A percentile compares a stretch with the other conserved stretches of the same genome.
These are phyloP conservation scores for Eulemur mongoz DNA, from an alignment of 2,797 vertebrate genomes.

Conservation along the genomic window DNA sequence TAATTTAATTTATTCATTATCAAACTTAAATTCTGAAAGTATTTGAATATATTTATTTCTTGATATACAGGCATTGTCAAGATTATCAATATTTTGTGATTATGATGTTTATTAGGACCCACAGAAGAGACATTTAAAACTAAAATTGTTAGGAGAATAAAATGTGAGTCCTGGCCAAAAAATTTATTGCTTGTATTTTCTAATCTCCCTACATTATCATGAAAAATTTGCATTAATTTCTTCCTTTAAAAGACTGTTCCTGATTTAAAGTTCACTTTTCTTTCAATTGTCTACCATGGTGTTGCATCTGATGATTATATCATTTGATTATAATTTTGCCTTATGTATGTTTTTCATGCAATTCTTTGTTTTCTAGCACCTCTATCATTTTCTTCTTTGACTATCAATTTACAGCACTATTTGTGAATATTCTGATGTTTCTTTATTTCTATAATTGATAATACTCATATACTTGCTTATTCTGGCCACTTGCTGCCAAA, in stretches of 20 bases:
- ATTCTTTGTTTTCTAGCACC: not conserved
- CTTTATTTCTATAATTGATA: not conserved
- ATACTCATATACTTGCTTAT: not conserved
- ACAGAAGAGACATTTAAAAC: not conserved
- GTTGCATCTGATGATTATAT: not conserved
- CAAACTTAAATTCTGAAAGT: not conserved
- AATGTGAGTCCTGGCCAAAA: not conserved
- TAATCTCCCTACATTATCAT: slow-evolving; percentile 29
- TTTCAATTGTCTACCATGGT: not conserved
- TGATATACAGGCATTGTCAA: not conserved
- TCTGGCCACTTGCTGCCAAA: not conserved
- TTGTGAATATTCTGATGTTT: not conserved
- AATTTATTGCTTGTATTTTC: not conserved
- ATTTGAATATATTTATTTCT: not conserved
- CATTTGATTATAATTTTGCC: not conserved
- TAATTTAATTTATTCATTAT: not conserved
- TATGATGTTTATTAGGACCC: not conserved
- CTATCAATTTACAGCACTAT: not conserved
- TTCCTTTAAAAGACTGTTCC: not conserved
- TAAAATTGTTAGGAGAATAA: not conserved
- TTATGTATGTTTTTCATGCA: not conserved
- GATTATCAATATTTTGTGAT: not conserved
- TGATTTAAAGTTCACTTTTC: slow-evolving; percentile 41
- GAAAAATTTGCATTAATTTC: slow-evolving; percentile 35
- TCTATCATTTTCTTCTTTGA: not conserved